These are phyloP conservation scores for Paraescarpia echinospica DNA, from an alignment of 1,140 invertebrate species.

Conservation along the genomic window DNA sequence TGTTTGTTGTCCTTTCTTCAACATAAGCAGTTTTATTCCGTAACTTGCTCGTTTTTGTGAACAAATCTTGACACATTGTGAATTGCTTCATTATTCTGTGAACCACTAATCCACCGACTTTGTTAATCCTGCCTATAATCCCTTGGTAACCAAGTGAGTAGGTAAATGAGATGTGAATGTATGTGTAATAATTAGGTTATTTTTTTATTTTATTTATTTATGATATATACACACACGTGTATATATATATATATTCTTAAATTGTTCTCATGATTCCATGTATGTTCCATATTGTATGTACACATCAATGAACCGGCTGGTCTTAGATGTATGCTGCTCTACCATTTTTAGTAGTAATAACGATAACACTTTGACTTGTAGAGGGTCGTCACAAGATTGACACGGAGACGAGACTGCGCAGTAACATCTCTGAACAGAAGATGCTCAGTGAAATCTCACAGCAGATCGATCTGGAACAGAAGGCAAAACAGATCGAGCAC, in stretches of 20 bases:
- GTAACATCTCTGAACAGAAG: constrained; percentile 48
- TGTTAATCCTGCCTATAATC: no score
- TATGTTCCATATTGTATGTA: background rate
- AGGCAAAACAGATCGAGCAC: constrained; percentile 50
- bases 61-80: no score
- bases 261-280: background rate
- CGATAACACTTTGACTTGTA: background rate
- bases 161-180: no score
- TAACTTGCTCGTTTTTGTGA: no score
- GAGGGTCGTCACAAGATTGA: constrained; percentile 40
- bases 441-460: constrained; percentile 48
- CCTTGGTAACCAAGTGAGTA: no score
- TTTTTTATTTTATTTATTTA: background rate
- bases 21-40: no score
- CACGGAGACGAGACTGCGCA: constrained; percentile 47
- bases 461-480: constrained; percentile 51
- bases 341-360: no score
- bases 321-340: no score
- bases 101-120: no score
- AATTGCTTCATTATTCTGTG: no score
- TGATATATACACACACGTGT: background rate
- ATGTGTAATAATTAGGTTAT: background rate
- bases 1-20: no score
- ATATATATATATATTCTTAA: background rate
- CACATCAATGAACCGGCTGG: background rate